Percentiles rank a stretch among this genome's conserved stretches.
Evolutionary conservation across 2,113 vertebrate species (phyloP).

Genomic region (Puma concolor): DNA sequence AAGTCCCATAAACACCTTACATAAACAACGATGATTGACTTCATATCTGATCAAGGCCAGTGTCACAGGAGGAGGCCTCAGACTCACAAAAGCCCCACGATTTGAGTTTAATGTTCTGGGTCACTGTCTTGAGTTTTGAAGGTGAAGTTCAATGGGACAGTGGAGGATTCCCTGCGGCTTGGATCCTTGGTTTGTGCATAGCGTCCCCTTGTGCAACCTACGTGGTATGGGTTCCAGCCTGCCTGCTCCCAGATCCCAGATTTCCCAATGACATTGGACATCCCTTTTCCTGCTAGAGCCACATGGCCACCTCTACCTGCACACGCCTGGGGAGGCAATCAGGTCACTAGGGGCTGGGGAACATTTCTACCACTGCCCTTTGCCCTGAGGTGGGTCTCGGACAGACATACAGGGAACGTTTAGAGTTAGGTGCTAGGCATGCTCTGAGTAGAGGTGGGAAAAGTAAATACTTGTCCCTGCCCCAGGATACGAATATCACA

Average conservation of each 20-base stretch:
- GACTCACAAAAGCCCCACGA: neutral
- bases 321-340: neutral
- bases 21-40: neutral
- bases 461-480: neutral
- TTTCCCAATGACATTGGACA: neutral
- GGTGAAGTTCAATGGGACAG: neutral
- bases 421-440: neutral
- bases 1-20: neutral
- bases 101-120: neutral
- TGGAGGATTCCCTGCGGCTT: neutral
- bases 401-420: neutral
- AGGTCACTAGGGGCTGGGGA: neutral
- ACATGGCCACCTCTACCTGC: neutral
- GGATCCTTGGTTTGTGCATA: too few relatives aligned
- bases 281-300: neutral
- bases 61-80: neutral
- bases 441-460: neutral
- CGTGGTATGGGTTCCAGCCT: neutral
- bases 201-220: neutral
- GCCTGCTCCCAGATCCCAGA: too few relatives aligned
- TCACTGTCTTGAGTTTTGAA: neutral
- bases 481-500: accelerated
- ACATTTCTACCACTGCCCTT: neutral
- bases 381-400: too few relatives aligned
- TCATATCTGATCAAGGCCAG: neutral